Percentiles rank a stretch among this genome's conserved stretches.
Conservation (phyloP, 2,888 invertebrate genomes). For the Ephialtes manifestator region DNA sequence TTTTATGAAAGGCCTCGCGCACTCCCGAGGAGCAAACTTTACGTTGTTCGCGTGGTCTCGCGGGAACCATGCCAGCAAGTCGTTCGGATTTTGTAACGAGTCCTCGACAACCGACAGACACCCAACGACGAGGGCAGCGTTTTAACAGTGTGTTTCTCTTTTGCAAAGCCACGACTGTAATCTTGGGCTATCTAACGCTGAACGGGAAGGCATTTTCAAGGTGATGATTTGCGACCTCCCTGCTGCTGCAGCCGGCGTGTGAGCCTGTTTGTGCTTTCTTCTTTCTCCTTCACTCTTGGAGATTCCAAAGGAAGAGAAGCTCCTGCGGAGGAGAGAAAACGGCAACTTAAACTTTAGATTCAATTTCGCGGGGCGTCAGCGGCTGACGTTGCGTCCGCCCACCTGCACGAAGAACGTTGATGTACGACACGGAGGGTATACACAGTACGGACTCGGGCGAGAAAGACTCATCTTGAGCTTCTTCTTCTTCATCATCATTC, state of each 20-base stretch:
- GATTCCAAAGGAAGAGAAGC: constrained; percentile 40
- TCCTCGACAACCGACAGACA: constrained; percentile 8
- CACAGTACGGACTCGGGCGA: constrained; percentile 40
- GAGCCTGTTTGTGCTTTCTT: constrained; percentile 44
- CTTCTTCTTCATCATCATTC: constrained; percentile 39
- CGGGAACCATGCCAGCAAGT: constrained; percentile 25
- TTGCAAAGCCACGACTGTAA: constrained; percentile 78
- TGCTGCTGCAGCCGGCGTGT: constrained; percentile 73
- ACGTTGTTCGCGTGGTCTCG: constrained; percentile 42
- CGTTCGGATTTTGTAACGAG: constrained; percentile 3
- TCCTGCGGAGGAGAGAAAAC: constrained; percentile 71
- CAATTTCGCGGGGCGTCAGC: constrained; percentile 85
- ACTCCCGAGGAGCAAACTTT: constrained; percentile 34
- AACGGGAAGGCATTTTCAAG: constrained; percentile 74
- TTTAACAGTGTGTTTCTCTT: constrained; percentile 44
- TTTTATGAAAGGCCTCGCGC: constrained; percentile 59
- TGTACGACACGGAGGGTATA: constrained; percentile 76
- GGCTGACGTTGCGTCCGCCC: constrained; percentile 85
- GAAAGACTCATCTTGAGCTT: constrained; percentile 64
- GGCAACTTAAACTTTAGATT: constrained; percentile 84
- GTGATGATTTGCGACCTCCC: constrained; percentile 85
- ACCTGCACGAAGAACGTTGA: constrained; percentile 80
- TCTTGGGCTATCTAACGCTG: constrained; percentile 84
- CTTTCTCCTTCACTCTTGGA: constrained; percentile 19
- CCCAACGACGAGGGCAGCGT: not conserved